These are phyloP conservation scores for Pardalotus punctatus DNA, from an alignment of 2,113 vertebrate species.

Conservation along the genomic window DNA sequence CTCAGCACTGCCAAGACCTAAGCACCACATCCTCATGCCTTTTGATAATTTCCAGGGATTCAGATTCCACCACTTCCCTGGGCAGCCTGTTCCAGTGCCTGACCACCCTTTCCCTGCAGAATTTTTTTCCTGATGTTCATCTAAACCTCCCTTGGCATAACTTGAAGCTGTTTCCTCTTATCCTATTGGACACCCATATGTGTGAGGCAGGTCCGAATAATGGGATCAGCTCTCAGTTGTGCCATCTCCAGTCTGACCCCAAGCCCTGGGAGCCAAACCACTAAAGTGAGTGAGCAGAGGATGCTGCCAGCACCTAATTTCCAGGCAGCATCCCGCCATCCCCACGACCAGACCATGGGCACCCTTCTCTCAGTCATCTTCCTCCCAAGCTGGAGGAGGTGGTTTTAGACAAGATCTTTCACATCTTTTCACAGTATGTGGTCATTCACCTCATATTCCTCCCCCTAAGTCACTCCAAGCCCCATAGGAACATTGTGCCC, in stretches of 20 bases:
- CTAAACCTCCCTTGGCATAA: background rate
- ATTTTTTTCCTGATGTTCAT: background rate
- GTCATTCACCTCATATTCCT: background rate
- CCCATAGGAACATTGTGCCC: background rate
- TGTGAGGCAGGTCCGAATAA: background rate
- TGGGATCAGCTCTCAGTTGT: background rate
- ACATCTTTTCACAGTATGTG: background rate
- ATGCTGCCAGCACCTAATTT: background rate
- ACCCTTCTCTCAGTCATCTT: background rate
- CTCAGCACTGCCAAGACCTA: background rate
- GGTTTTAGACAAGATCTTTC: background rate
- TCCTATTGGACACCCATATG: background rate
- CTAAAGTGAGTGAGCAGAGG: background rate
- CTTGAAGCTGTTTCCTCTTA: background rate
- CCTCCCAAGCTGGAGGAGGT: background rate
- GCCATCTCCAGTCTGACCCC: background rate
- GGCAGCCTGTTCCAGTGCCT: background rate
- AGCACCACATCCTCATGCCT: background rate
- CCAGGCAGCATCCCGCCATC: background rate
- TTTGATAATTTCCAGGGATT: background rate
- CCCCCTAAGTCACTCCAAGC: background rate
- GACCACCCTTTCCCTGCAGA: background rate
- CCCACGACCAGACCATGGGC: accelerated
- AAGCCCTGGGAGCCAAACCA: background rate
- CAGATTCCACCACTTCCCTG: background rate